A percentile compares a stretch with the other conserved stretches of the same genome.
Evolutionary conservation across 2,888 invertebrate genomes (phyloP).

Genomic region (Spodoptera exigua): DNA sequence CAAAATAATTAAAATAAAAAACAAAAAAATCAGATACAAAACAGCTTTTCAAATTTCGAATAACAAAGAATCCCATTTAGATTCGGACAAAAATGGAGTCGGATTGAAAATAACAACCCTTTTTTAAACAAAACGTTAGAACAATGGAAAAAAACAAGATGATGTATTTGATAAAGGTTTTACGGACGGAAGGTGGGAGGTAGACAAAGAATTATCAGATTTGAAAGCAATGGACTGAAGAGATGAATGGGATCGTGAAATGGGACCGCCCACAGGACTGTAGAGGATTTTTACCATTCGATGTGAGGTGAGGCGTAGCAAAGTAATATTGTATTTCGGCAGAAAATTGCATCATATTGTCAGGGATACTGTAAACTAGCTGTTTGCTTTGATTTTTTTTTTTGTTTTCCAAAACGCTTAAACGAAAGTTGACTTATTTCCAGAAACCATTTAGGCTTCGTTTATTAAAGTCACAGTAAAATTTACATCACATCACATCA

Average conservation of each 20-base stretch:
- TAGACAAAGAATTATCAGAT: slow-evolving; percentile 28
- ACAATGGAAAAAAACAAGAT: slow-evolving; percentile 16
- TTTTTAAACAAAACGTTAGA: slow-evolving; percentile 2
- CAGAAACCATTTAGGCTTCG: too few species aligned
- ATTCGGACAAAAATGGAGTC: slow-evolving; percentile 1
- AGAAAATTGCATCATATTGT: background rate
- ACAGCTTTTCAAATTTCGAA: too few species aligned
- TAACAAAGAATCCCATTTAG: background rate
- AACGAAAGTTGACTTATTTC: too few species aligned
- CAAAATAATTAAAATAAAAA: too few species aligned
- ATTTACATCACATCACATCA: too few species aligned
- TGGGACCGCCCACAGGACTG: background rate
- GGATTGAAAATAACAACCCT: background rate
- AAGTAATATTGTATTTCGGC: background rate
- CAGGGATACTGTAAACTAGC: too few species aligned
- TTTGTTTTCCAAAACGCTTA: too few species aligned
- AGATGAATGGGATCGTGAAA: slow-evolving; percentile 30
- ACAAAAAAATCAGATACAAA: too few species aligned
- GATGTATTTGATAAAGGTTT: slow-evolving; percentile 22
- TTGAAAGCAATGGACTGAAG: slow-evolving; percentile 23
- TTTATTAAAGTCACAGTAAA: too few species aligned
- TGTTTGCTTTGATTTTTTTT: too few species aligned
- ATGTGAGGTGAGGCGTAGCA: slow-evolving; percentile 1
- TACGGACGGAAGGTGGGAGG: slow-evolving; percentile 29
- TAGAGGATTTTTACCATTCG: too few species aligned